Conservation (phyloP, 2,797 vertebrate species). For the Graptemys geographica region DNA sequence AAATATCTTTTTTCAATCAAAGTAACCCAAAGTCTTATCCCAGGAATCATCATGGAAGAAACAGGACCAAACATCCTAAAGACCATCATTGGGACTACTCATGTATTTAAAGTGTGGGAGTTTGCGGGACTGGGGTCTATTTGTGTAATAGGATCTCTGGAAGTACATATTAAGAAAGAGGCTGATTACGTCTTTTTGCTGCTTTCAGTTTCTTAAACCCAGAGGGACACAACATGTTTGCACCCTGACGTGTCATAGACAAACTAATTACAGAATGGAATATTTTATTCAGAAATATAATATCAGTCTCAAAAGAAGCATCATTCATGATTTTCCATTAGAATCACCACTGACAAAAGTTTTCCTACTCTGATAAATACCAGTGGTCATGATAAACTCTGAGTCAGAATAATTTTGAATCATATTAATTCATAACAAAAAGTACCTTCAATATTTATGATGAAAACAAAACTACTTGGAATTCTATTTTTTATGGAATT, state of each 20-base stretch:
- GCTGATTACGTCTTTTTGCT: background rate
- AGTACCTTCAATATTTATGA: conserved; percentile 26
- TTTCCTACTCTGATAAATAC: background rate
- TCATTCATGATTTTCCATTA: background rate
- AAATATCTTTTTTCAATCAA: accelerated
- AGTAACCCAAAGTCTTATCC: background rate
- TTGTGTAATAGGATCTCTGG: accelerated
- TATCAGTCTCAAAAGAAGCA: background rate
- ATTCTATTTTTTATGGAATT: background rate
- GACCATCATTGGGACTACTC: background rate
- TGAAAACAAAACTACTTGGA: background rate
- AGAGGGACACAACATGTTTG: background rate
- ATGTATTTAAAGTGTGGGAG: background rate
- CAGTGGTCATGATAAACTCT: conserved; percentile 39
- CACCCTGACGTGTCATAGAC: background rate
- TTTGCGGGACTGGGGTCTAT: background rate
- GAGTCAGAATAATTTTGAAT: conserved; percentile 56
- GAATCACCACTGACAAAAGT: background rate
- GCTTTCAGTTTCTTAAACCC: background rate
- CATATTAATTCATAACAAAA: conserved; percentile 22
- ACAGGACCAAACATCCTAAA: background rate
- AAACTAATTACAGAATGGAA: background rate
- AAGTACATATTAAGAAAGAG: background rate
- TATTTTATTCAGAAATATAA: background rate
- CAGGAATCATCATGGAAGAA: background rate